Conservation (phyloP, 2,113 vertebrate genomes). For the Hemiscyllium ocellatum region DNA sequence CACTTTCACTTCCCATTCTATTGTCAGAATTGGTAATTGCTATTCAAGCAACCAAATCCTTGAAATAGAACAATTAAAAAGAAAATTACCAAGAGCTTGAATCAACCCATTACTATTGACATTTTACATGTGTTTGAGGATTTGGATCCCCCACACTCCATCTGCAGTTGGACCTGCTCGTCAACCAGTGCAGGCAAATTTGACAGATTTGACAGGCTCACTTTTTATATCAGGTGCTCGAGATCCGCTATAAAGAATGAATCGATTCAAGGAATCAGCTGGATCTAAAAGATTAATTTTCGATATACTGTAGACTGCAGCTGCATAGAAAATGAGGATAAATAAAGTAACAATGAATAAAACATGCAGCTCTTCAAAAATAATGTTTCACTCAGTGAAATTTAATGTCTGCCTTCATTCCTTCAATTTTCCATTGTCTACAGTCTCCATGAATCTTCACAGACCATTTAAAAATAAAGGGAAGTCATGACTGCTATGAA, state of each 20-base stretch:
- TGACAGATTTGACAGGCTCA: neutral
- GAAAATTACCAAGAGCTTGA: neutral
- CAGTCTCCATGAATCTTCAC: neutral
- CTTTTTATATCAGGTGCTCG: neutral
- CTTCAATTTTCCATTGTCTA: slow-evolving; percentile 23
- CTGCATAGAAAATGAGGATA: neutral
- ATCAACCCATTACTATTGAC: neutral
- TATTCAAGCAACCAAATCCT: neutral
- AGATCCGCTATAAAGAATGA: neutral
- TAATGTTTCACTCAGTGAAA: slow-evolving; percentile 4
- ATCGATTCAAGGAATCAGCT: neutral
- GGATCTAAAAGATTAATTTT: slow-evolving; percentile 7
- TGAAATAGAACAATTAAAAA: neutral
- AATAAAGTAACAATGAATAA: slow-evolving; percentile 18
- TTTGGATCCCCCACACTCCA: neutral
- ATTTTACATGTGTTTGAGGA: neutral
- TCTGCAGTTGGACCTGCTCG: neutral
- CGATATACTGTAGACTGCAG: neutral
- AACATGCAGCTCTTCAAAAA: neutral
- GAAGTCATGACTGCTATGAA: neutral
- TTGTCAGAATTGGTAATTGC: neutral
- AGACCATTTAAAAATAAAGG: neutral
- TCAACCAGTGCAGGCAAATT: neutral
- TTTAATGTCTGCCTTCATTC: neutral
- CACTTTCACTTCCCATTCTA: neutral